Base-by-base conservation (phyloP, 2,113 vertebrate species). In the Ictalurus furcatus region DNA sequence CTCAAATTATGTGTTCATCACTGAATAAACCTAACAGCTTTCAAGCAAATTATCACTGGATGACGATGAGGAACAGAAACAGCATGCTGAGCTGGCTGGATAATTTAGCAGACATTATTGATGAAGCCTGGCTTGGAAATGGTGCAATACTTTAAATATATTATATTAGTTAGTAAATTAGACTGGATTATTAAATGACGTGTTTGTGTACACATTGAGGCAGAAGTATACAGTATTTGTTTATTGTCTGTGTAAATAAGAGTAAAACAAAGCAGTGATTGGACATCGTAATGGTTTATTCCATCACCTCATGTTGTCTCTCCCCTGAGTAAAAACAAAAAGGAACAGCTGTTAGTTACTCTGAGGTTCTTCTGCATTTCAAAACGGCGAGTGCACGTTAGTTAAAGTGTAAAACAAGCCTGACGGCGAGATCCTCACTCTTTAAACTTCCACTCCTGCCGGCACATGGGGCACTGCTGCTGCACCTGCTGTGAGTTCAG, bases 371-470 rank as follows among this genome's bases (percentile, higher is more conserved):
- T 28, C 30, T 2, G 48, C 30, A 5, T 52, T 40, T n/a, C 56
- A 7, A 84, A n/a, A 69, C 59, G 6, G 19, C 4, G 30, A 84
- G 79, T 59, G 34, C 17, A 23, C 12, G 56, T 5, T 8, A 40
- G 8, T 44, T 44, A 30, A 17, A 19, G 48, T 63, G 59, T 19
- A 28, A 37, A 37, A 37, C 6, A 12, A 7, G 71, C 23, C 58
- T 17, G 48, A 23, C 37, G 6, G 71, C 44, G 37, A 87, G 85
- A 87, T 63, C 48, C 5, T 98, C 94, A 99, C 92, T 99, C 98
- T 90, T 97, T 98, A 93, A 99, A 99, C 92, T 98, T 99, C 98
- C 98, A 99, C 92, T 99, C 98, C 94, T 99, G 98, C 9, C 98
- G 96, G 91, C 98, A 99, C 98, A 99, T 99, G 81, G 98, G 98